Evolutionary conservation across 2,797 vertebrate species (phyloP), one percentile per base, ranked within the genome.

Genomic region (Hirundo rustica): DNA sequence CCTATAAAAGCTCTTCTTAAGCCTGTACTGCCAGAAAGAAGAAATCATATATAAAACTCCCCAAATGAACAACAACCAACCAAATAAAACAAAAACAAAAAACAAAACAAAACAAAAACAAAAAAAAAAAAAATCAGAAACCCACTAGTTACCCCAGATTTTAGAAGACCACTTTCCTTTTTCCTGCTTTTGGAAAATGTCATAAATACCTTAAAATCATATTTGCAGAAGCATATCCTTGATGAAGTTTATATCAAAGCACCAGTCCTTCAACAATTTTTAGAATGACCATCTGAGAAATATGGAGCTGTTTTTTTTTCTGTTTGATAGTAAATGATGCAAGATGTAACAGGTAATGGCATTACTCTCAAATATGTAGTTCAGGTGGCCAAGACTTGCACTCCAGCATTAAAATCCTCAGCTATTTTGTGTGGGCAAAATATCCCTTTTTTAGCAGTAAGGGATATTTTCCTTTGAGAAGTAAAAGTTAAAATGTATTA

Each of bases 41-140:
- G 13, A 40, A 20, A 47, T 10, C 4, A 47, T 60, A 16, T 3
- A 27, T 26, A 58, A 32, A 19, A 2, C 0, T 3, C 7, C 27
- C 10, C 4, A 42, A 57, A 34, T 2, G 66, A 44, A 5, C 3
- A 67, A 75, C 50, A 25, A 1, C 0, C 22, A 27, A 32, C 3
- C 5, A 30, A 3, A 14, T 34, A 5, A 34, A 61, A 61, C 79
- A 68, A 55, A 79, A 68, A 55, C 25, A 4, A 42, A 2, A 29
- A n/a, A n/a, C n/a, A n/a, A n/a, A n/a, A n/a, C n/a, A n/a, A n/a
- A n/a, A n/a, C n/a, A n/a, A n/a, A n/a, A n/a, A n/a, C n/a, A n/a
- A 61, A 61, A 79, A 68, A 55, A 79, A 68, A 55, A 25, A 4
- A 42, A 2, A 29, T 22, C 13, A 72, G 9, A 48, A 61, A 60